A percentile compares a stretch with the other conserved stretches of the same genome.
These are phyloP conservation scores for Hemicrepidius hirtus DNA, from an alignment of 2,888 invertebrate genomes.

Conservation along the genomic window DNA sequence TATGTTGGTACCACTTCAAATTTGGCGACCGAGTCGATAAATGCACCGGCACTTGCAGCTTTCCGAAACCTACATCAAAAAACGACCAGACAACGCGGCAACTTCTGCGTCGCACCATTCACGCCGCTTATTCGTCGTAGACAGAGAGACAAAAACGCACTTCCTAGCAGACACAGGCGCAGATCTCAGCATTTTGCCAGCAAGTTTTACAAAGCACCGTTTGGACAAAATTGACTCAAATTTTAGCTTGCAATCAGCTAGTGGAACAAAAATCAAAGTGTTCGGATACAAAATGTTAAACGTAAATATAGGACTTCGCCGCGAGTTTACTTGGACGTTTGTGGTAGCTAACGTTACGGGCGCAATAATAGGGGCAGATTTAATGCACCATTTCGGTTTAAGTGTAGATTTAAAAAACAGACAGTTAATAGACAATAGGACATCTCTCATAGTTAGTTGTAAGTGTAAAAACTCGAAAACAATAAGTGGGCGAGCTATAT, in stretches of 20 bases:
- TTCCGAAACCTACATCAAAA: background rate
- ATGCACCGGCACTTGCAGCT: no score
- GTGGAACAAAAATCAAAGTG: background rate
- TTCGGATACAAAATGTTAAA: background rate
- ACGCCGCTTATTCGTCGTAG: constrained; percentile 15
- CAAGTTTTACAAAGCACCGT: background rate
- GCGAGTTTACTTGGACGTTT: no score
- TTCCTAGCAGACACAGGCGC: constrained; percentile 27
- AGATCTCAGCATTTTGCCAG: constrained; percentile 7
- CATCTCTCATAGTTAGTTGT: no score
- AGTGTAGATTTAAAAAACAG: constrained; percentile 21
- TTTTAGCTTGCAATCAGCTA: background rate
- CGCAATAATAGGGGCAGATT: constrained; percentile 24
- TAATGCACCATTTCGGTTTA: constrained; percentile 16
- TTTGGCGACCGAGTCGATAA: constrained; percentile 10
- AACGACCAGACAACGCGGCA: background rate
- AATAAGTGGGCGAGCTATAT: no score
- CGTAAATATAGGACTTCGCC: background rate
- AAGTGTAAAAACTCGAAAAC: no score
- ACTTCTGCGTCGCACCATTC: background rate
- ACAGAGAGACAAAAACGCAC: background rate
- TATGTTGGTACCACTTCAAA: constrained; percentile 26
- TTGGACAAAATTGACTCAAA: background rate
- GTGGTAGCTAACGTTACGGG: background rate
- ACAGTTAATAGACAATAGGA: constrained; percentile 8